phyloP scores from a whole-genome alignment of 2,888 invertebrate species.

The Nephrotoma appendiculata region DNA sequence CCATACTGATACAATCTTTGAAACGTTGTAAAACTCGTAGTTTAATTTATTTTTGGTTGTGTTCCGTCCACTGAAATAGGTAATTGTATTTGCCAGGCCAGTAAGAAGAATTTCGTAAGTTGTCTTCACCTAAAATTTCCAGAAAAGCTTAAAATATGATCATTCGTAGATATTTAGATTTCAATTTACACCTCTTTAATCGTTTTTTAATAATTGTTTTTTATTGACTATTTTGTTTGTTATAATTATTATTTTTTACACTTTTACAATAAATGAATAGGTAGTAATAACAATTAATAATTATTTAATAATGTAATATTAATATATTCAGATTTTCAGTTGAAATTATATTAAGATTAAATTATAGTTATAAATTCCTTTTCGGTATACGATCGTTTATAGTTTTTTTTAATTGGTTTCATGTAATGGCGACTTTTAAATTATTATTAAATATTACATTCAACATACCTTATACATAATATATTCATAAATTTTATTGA shows the following conservation, averaged over 20 bases:
- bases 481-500: background rate
- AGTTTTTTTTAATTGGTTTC: background rate
- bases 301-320: background rate
- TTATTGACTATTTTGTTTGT: background rate
- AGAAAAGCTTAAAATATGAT: too few species aligned
- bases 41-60: too few species aligned
- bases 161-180: too few species aligned
- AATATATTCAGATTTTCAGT: background rate
- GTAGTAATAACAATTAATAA: background rate
- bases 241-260: background rate
- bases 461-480: background rate
- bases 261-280: background rate
- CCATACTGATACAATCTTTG: too few species aligned
- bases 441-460: background rate
- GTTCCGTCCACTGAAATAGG: too few species aligned
- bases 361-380: background rate
- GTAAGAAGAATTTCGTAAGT: too few species aligned
- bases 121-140: too few species aligned
- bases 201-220: background rate
- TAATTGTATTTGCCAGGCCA: too few species aligned
- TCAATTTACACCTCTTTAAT: background rate
- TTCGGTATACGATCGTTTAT: background rate
- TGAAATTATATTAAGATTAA: background rate
- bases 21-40: too few species aligned
- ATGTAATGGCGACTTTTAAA: background rate